Base-by-base conservation (phyloP, 2,113 vertebrate species). In the Nycticorax nycticorax region DNA sequence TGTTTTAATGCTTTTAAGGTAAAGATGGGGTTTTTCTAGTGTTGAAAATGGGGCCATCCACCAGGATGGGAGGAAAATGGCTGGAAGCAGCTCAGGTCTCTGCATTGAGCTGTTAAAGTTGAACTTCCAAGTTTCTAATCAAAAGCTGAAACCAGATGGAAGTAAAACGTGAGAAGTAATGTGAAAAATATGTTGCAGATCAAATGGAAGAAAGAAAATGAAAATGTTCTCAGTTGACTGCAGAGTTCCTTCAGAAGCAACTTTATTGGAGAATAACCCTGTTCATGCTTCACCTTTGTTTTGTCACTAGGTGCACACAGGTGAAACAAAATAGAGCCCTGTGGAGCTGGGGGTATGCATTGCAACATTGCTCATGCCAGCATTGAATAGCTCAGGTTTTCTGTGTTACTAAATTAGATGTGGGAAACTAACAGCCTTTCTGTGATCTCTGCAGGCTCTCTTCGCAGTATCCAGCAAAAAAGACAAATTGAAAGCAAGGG, bases 71-170 rank as follows among this genome's bases (percentile, higher is more conserved):
- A 88, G 85, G 69, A 89, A 75, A 86, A 84, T 22, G 72, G 41
- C 75, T 83, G 86, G 78, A 96, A 92, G 83, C 95, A 71, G 69
- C 94, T 91, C 47, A 91, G 85, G 56, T 96, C 86, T 94, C 68
- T 93, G 85, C 74, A 78, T 12, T 53, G 83, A 96, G 96, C 75
- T 89, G 91, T 62, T 96, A 39, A 95, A 93, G 91, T 87, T 52
- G 88, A 93, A 95, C 94, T 95, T 91, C 84, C 77, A 90, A 95
- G 59, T 97, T 97, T 97, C 95, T 97, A 98, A 98, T 96, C 95
- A 97, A 94, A 97, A 97, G 92, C 89, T 96, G 96, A 97, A 98
- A 98, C 96, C 98, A 98, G 98, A 98, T 98, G 98, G 97, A 96
- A 95, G 94, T 93, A 94, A 95, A 98, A 98, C 96, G 91, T 96